Base-by-base conservation (phyloP, 2,113 vertebrate genomes). In the Proterorhinus semilunaris region DNA sequence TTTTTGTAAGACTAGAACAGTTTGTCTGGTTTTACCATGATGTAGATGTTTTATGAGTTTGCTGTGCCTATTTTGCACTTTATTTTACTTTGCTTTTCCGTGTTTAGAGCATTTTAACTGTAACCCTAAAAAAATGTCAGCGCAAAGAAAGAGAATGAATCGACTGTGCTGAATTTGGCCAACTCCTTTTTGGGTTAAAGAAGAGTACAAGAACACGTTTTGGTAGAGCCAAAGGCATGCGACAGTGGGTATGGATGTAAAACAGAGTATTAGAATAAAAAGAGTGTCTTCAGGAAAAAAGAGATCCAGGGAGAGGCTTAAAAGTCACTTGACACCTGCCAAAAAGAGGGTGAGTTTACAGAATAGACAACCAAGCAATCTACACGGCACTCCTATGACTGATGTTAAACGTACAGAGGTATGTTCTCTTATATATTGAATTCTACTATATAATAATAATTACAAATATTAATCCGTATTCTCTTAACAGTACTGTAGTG, bases 401-500 rank as follows among this genome's bases (percentile, higher is more conserved):
- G 80, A 88, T 3, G 0, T 0, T 17, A 61, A n/a, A 7, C 10
- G 66, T 45, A 36, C 1, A 10, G 68, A 89, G 82, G 85, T 83
- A 45, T 6, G 75, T 52, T 21, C 7, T 10, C 65, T 13, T 4
- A 10, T 68, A 5, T 46, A 2, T 17, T 36, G 27, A 3, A 36
- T 17, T 45, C n/a, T 63, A 6, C 46, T 62, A 3, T 63, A 10
- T 47, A 21, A 17, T 47, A 21, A 17, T 48, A 6, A 21, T 16
- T 5, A 7, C 10, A 42, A 63, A 63, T 21, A 10, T 27, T 46
- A 10, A 47, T 11, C n/a, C 1, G 44, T 8, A 79, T 82, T 81
- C 44, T 76, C 5, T 64, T 15, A 6, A 8, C 84, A 99, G 97
- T 86, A 64, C 61, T 80, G 66, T 65, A 90, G 92, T 0, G 93